These are phyloP conservation scores for Nyctereutes procyonoides DNA, from an alignment of 2,113 vertebrate genomes.

Conservation along the genomic window DNA sequence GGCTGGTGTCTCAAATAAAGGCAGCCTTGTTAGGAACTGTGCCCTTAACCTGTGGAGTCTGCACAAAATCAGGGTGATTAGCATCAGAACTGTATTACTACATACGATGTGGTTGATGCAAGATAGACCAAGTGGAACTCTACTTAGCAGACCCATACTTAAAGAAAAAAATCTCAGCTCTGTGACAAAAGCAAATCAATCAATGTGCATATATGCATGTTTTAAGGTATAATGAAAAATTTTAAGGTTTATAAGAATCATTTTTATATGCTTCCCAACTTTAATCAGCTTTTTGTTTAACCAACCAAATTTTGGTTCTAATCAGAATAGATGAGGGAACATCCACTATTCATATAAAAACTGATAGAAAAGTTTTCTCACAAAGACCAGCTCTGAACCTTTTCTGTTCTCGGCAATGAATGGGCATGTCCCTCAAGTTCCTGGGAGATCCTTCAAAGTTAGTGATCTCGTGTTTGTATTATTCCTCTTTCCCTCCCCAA, in stretches of 20 bases:
- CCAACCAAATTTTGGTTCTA: neutral
- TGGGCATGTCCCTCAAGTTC: neutral
- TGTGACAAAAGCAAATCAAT: neutral
- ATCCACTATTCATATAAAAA: neutral
- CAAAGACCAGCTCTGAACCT: neutral
- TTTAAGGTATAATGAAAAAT: neutral
- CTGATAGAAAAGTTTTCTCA: neutral
- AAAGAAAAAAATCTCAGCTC: neutral
- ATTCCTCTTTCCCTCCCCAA: neutral
- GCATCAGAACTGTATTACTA: neutral
- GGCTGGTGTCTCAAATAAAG: neutral
- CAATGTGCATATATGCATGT: neutral
- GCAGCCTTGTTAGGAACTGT: neutral
- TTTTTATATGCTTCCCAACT: conserved; percentile 25
- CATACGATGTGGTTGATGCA: neutral
- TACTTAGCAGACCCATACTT: neutral
- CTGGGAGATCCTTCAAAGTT: neutral
- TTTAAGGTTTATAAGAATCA: neutral
- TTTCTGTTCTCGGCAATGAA: neutral
- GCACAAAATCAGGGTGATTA: neutral
- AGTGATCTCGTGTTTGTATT: neutral
- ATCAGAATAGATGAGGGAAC: neutral
- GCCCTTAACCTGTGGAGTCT: neutral
- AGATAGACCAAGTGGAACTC: neutral
- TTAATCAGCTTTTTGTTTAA: conserved; percentile 33